A percentile compares a stretch with the other conserved stretches of the same genome.
Conservation (phyloP, 2,113 vertebrate genomes). For the Carlito syrichta region DNA sequence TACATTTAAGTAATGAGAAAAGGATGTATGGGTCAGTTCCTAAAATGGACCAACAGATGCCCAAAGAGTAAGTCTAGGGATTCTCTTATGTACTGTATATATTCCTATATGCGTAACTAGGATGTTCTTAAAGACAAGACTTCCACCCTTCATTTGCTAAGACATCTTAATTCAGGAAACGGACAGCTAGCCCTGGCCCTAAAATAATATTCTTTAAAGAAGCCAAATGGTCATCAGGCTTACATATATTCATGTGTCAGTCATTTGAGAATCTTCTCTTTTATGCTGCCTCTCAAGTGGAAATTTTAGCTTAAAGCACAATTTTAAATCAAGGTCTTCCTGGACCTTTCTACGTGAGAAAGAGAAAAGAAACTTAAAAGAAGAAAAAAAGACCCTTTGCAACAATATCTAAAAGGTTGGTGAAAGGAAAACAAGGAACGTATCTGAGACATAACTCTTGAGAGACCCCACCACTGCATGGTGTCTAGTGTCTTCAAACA, state of each 20-base stretch:
- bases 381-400: too few relatives aligned
- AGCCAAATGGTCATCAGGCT: background rate
- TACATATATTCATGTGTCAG: background rate
- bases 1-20: constrained; percentile 14
- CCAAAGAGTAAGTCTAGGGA: background rate
- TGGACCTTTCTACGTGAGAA: too few relatives aligned
- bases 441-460: background rate
- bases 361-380: too few relatives aligned
- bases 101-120: background rate
- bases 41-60: background rate
- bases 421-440: constrained; percentile 19
- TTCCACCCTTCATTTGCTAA: background rate
- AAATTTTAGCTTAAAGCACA: constrained; percentile 18
- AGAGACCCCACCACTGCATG: background rate
- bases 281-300: background rate
- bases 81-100: background rate
- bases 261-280: background rate
- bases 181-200: background rate
- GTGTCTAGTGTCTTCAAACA: background rate
- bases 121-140: background rate
- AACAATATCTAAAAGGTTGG: background rate
- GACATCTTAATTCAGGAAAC: background rate
- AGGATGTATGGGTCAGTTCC: background rate
- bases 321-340: background rate
- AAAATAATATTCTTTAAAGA: background rate